phyloP scores from a whole-genome alignment of 2,888 invertebrate genomes.

The Apamea monoglypha region DNA sequence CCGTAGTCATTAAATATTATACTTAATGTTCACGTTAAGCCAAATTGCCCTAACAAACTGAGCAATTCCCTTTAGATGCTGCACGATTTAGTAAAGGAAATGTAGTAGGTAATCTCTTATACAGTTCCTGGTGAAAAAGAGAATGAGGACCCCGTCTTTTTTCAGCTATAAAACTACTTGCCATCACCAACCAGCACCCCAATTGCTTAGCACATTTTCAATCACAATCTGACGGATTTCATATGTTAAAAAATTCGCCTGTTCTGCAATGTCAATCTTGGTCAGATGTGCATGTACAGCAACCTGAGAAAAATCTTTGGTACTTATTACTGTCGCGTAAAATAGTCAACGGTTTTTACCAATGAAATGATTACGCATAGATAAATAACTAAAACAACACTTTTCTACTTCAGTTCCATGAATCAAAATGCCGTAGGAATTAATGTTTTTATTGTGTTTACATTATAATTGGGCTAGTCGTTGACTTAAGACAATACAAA shows the following conservation, averaged over 20 bases:
- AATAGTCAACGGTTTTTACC: no score
- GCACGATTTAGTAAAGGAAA: neutral
- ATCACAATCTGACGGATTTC: neutral
- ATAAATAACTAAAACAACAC: neutral
- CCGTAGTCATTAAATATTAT: no score
- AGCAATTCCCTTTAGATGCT: slow-evolving; percentile 28
- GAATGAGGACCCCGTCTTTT: neutral
- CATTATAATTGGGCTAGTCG: slow-evolving; percentile 37
- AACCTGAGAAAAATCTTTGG: no score
- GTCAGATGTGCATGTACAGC: no score
- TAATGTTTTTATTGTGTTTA: slow-evolving; percentile 43
- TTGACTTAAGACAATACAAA: slow-evolving; percentile 42
- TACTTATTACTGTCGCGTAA: no score
- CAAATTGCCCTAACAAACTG: no score
- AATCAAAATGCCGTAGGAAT: slow-evolving; percentile 30
- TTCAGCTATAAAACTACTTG: neutral
- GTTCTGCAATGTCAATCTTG: no score
- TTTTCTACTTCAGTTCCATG: slow-evolving; percentile 21
- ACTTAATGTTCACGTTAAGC: no score
- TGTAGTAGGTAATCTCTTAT: neutral
- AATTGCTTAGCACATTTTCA: neutral
- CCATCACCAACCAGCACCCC: neutral
- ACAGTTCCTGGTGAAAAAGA: neutral
- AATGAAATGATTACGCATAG: neutral
- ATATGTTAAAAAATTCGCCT: no score